Evolutionary conservation across 2,888 invertebrate species (phyloP).

Genomic region (Nysson spinosus): DNA sequence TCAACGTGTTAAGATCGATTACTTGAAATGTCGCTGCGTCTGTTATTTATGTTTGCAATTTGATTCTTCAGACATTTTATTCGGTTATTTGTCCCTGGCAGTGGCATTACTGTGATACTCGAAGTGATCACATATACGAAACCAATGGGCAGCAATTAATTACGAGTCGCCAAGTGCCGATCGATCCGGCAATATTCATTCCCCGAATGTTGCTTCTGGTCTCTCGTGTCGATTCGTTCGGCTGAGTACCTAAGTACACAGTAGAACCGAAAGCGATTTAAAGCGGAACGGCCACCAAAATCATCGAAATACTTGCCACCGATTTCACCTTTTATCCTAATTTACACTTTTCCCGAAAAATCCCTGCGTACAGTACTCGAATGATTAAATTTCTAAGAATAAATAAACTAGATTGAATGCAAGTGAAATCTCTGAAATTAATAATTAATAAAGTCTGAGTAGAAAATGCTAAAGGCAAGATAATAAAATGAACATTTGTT

Average conservation of each 20-base stretch:
- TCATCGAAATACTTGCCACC: background rate
- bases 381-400: too few relatives aligned
- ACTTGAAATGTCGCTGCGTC: too few relatives aligned
- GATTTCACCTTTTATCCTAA: background rate
- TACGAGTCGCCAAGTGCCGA: slow-evolving; percentile 35
- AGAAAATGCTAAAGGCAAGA: too few relatives aligned
- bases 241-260: slow-evolving; percentile 26
- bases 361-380: too few relatives aligned
- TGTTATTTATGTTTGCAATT: too few relatives aligned
- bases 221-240: slow-evolving; percentile 22
- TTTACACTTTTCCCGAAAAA: too few relatives aligned
- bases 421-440: too few relatives aligned
- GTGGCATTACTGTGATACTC: slow-evolving; percentile 17
- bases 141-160: slow-evolving; percentile 45
- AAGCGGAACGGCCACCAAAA: slow-evolving; percentile 24
- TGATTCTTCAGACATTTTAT: background rate
- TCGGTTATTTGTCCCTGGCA: background rate
- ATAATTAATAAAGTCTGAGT: too few relatives aligned
- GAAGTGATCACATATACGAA: slow-evolving; percentile 12
- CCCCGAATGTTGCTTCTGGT: slow-evolving; percentile 27
- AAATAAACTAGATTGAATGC: too few relatives aligned
- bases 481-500: too few relatives aligned
- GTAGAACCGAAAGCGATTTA: slow-evolving; percentile 32
- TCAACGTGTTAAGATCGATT: too few relatives aligned
- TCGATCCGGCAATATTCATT: slow-evolving; percentile 36